Percentiles rank a stretch among this genome's conserved stretches.
phyloP scores from a whole-genome alignment of 2,888 invertebrate species.

The Enoplolaimus lenunculus region DNA sequence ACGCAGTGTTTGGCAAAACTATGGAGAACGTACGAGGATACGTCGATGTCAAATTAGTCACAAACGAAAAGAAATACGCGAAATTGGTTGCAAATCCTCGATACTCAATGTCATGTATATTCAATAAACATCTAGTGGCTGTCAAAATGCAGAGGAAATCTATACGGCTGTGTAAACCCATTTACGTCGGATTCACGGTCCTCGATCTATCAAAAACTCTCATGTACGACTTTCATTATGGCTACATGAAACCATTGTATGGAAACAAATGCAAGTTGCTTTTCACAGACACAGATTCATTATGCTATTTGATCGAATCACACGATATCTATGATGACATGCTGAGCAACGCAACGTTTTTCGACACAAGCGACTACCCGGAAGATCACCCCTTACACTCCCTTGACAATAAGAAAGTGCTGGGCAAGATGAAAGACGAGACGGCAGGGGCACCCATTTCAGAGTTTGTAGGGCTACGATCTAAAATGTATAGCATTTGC shows the following conservation, averaged over 20 bases:
- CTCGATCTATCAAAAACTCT: too few relatives aligned
- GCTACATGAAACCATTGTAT: not conserved
- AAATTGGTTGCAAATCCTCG: too few relatives aligned
- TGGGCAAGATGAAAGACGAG: constrained; percentile 1
- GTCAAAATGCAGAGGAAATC: not conserved
- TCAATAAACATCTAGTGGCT: too few relatives aligned
- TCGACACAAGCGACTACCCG: not conserved
- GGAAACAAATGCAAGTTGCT: not conserved
- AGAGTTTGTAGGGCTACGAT: not conserved
- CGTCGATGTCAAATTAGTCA: too few relatives aligned
- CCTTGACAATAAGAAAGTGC: not conserved
- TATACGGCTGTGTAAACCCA: not conserved
- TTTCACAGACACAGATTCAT: too few relatives aligned
- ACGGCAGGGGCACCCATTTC: too few relatives aligned
- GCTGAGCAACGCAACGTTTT: not conserved
- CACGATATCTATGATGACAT: not conserved
- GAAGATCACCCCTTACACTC: not conserved
- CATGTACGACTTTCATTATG: not conserved
- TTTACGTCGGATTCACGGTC: too few relatives aligned
- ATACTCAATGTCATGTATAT: too few relatives aligned
- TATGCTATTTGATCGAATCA: not conserved
- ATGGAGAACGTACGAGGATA: too few relatives aligned
- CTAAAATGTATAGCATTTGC: not conserved
- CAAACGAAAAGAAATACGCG: too few relatives aligned
- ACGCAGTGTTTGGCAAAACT: too few relatives aligned